A percentile compares a stretch with the other conserved stretches of the same genome.
These are phyloP conservation scores for Ptychadena robeensis DNA, from an alignment of 2,797 vertebrate species.

Conservation along the genomic window DNA sequence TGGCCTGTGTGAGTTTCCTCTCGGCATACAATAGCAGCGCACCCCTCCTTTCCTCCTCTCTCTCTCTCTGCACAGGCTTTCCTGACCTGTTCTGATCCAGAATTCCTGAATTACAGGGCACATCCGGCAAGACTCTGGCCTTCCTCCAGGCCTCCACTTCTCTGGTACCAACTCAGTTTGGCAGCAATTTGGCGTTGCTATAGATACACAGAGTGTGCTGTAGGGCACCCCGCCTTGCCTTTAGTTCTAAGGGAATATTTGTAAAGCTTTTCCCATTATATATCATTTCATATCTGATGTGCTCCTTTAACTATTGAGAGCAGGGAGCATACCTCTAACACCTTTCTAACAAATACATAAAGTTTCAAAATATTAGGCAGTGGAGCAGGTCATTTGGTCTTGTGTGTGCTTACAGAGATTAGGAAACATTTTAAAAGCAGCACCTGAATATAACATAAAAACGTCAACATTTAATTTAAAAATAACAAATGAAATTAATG, in stretches of 20 bases:
- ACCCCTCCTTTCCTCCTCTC: constrained; percentile 58
- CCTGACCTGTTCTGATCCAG: constrained; percentile 57
- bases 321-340: neutral
- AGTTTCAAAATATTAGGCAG: neutral
- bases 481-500: too few species aligned
- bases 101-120: constrained; percentile 60
- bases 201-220: constrained; percentile 46
- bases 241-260: constrained; percentile 52
- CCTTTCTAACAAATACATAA: neutral
- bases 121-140: constrained; percentile 58
- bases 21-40: constrained; percentile 45
- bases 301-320: constrained; percentile 42
- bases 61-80: constrained; percentile 39
- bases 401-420: neutral
- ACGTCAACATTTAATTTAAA: too few species aligned
- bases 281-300: constrained; percentile 47
- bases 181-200: constrained; percentile 50
- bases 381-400: constrained; percentile 10
- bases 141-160: constrained; percentile 51
- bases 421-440: neutral
- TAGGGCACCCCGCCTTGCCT: constrained; percentile 54
- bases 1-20: constrained; percentile 45
- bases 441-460: neutral
- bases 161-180: constrained; percentile 51
- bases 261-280: constrained; percentile 57